Conservation (phyloP, 35 echinoderm and acorn worm species). For the Strongylocentrotus purpuratus region DNA sequence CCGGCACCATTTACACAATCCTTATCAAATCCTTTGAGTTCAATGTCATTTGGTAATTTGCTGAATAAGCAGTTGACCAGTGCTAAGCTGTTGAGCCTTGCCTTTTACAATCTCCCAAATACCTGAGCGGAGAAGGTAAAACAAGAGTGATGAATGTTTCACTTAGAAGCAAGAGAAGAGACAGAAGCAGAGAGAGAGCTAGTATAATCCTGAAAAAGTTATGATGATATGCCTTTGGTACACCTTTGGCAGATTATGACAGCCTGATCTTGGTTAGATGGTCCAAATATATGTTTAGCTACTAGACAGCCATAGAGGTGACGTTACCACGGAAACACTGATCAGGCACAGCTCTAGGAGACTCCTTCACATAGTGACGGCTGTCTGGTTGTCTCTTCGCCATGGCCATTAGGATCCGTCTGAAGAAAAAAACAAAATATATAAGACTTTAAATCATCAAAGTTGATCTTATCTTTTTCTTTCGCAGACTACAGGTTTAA, state of each 20-base stretch:
- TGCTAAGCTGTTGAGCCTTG: background rate
- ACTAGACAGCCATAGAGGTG: background rate
- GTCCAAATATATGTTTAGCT: background rate
- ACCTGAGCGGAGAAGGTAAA: background rate
- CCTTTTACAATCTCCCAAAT: background rate
- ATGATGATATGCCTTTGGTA: background rate
- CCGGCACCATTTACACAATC: background rate
- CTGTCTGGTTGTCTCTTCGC: background rate
- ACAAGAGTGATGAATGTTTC: background rate
- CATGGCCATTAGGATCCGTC: background rate
- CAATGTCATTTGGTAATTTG: background rate
- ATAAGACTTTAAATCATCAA: too few relatives aligned
- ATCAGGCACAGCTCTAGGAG: background rate
- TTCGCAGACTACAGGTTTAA: too few relatives aligned
- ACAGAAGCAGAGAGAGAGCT: background rate
- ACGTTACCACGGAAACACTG: background rate
- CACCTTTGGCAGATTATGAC: background rate
- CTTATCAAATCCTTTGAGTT: background rate
- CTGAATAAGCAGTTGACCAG: background rate
- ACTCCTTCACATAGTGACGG: background rate
- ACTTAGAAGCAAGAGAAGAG: background rate
- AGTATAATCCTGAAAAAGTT: background rate
- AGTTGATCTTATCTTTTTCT: too few relatives aligned
- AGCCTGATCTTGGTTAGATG: background rate
- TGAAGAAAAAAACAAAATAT: background rate